A percentile compares a stretch with the other conserved stretches of the same genome.
phyloP scores from a whole-genome alignment of 1,140 invertebrate species.

The Caerostris darwini region DNA sequence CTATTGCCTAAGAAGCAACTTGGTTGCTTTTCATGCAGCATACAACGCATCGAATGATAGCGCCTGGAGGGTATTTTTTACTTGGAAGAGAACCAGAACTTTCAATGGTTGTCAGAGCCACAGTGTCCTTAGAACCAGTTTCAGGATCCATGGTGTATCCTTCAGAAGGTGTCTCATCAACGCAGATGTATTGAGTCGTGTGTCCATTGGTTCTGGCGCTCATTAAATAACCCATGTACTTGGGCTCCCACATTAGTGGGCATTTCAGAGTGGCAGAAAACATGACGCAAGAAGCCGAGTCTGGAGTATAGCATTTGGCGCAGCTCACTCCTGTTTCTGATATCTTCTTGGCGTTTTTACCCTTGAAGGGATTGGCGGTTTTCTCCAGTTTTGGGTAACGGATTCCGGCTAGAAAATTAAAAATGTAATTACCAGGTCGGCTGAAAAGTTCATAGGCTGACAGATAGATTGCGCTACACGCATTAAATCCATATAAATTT shows the following conservation, averaged over 20 bases:
- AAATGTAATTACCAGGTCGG: too few species aligned
- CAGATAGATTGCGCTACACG: too few species aligned
- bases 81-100: not conserved
- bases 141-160: not conserved
- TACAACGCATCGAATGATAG: slow-evolving; percentile 31
- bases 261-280: not conserved
- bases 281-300: slow-evolving; percentile 8
- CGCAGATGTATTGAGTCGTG: slow-evolving; percentile 42
- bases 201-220: not conserved
- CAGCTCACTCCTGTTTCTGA: not conserved
- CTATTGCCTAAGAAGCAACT: not conserved
- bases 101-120: not conserved
- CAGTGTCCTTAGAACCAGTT: not conserved
- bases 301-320: slow-evolving; percentile 33
- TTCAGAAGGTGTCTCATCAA: not conserved
- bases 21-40: slow-evolving; percentile 51
- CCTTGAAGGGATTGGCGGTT: slow-evolving; percentile 10
- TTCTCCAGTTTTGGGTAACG: slow-evolving; percentile 3
- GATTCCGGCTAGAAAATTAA: slow-evolving; percentile 31
- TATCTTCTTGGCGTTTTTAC: not conserved
- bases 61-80: not conserved
- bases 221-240: slow-evolving; percentile 37
- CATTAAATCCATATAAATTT: too few species aligned
- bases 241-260: not conserved
- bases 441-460: too few species aligned